These are phyloP conservation scores for Barypeithes pellucidus DNA, from an alignment of 2,888 invertebrate genomes.

Conservation along the genomic window DNA sequence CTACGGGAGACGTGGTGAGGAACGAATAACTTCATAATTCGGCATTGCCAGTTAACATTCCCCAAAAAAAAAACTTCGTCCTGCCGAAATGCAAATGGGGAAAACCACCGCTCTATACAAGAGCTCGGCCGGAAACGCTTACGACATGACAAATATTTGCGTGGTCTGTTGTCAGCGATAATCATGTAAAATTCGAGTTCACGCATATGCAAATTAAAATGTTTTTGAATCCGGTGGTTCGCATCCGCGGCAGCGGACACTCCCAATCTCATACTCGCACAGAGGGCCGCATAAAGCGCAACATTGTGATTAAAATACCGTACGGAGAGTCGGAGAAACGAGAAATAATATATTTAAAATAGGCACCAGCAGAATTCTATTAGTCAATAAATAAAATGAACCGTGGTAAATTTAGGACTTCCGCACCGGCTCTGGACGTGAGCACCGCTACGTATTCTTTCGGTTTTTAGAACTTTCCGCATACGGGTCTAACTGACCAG, in stretches of 20 bases:
- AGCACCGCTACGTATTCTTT: conserved; percentile 21
- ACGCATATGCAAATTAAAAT: conserved; percentile 40
- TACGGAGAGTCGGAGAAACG: conserved; percentile 42
- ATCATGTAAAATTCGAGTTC: not conserved
- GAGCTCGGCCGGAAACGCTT: no score
- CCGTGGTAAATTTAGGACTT: conserved; percentile 44
- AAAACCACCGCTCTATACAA: no score
- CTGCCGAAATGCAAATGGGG: no score
- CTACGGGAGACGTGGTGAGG: no score
- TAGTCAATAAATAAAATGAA: conserved; percentile 48
- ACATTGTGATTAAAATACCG: conserved; percentile 48
- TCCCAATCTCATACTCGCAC: conserved; percentile 37
- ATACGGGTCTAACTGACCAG: conserved; percentile 3
- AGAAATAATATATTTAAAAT: conserved; percentile 42
- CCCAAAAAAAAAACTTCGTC: no score
- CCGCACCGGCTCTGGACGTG: conserved; percentile 30
- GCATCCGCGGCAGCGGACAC: conserved; percentile 33
- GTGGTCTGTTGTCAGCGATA: not conserved
- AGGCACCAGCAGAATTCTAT: conserved; percentile 46
- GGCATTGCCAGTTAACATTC: no score
- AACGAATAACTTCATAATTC: no score
- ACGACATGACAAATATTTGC: not conserved
- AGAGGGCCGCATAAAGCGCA: conserved; percentile 37
- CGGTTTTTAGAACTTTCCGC: conserved; percentile 3
- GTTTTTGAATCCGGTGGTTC: conserved; percentile 35